Base-by-base conservation (phyloP, 2,113 vertebrate species). In the Trichomycterus rosablanca region DNA sequence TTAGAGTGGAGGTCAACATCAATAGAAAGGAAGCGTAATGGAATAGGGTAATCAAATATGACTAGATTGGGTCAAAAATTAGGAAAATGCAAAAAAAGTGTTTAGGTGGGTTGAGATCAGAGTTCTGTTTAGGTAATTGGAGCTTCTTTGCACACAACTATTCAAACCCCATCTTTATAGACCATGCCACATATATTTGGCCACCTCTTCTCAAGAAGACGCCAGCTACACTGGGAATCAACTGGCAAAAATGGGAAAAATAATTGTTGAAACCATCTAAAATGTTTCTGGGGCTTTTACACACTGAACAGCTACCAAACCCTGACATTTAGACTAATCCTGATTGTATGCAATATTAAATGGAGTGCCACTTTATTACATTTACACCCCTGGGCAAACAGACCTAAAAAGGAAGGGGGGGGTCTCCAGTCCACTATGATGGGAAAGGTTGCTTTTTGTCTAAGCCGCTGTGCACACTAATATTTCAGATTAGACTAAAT, bases 251-350 rank as follows among this genome's bases (percentile, higher is more conserved):
- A 52, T 52, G 39, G n/a, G 48, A 56, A 55, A 61, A 63, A 63
- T 8, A 11, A 54, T 19, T 44, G 34, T 16, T 16, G 39, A 32
- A 52, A 53, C 26, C 18, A 39, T 50, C 20, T 9, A 61, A 50
- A 51, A 40, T 26, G 42, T 64, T 37, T 22, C 51, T 20, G 14
- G 30, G 46, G 50, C 7, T 54, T 63, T 55, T 35, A 35, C 23
- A 26, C 24, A n/a, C 50, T 45, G 42, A 63, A 54, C n/a, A 46
- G 40, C 19, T 37, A 35, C 51, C 51, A 46, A 56, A 56, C 46
- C 80, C 72, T 86, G 84, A 86, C 81, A 85, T 83, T 86, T 83
- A 72, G 59, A 84, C 76, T 63, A 57, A 77, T 73, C 72, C 74
- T 76, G 63, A 55, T 75, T 54, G 61, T 72, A 80, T 70, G 60